Evolutionary conservation across 2,797 vertebrate genomes (phyloP), one percentile per base, ranked within the genome.

Genomic region (Lerista edwardsae): DNA sequence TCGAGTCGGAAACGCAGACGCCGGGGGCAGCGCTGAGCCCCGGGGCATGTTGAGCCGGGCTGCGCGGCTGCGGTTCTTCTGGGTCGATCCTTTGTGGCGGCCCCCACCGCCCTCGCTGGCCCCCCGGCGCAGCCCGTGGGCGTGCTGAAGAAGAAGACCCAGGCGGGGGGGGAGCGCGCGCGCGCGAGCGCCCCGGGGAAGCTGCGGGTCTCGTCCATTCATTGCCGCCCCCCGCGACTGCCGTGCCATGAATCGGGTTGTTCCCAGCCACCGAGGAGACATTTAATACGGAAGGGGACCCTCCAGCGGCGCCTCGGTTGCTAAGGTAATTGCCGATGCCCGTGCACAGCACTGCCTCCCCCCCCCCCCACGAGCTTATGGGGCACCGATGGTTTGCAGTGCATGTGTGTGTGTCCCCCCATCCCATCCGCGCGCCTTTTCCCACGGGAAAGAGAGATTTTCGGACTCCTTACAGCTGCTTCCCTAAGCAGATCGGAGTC

Each of bases 261-360:
- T 91, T 91, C 94, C 93, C 94, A 91, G 95, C 94, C 97, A 94
- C 96, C 96, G 97, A 97, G 96, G 95, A 86, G 90, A 94, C 91
- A 93, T 93, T 92, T 89, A 86, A 90, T 92, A 93, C 88, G 89
- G 79, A 72, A 94, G 91, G 92, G 93, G 94, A 93, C 94, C 95
- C 93, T 93, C 93, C 93, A 93, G 92, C 92, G 93, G 83, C 95
- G 94, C 90, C 94, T 95, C 95, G 94, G 96, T 96, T 96, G 95
- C 96, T 93, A 97, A 97, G 97, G 97, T 97, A 98, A 98, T 96
- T 92, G 94, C 83, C 84, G 80, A 87, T 89, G 87, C 69, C 71
- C 31, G 34, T 34, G 41, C 69, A 11, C 59, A 76, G 80, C 80
- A 61, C 0, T 82, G n/a, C n/a, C 82, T 81, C 69, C 55, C 10